These are phyloP conservation scores for Drosophila tani DNA, from an alignment of 1,140 invertebrate species.

Conservation along the genomic window DNA sequence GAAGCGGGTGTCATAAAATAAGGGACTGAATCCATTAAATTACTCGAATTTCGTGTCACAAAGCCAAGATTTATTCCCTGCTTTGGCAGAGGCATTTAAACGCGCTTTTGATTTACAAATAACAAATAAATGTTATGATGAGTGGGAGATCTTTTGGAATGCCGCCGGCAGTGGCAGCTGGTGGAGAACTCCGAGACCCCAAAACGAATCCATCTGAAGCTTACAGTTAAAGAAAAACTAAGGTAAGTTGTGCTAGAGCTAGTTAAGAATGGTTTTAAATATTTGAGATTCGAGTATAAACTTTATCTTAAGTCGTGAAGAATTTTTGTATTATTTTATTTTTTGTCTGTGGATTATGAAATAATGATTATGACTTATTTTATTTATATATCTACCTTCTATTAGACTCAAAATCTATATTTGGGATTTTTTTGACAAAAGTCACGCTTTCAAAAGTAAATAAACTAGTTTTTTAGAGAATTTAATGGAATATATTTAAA, in stretches of 20 bases:
- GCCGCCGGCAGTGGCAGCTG: constrained; percentile 64
- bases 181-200: neutral
- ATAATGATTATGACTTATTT: no score
- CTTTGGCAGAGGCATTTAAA: constrained; percentile 67
- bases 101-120: constrained; percentile 79
- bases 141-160: constrained; percentile 77
- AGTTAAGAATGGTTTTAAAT: neutral
- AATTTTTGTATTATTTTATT: no score
- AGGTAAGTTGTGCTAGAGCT: neutral
- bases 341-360: no score
- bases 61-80: constrained; percentile 71
- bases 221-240: neutral
- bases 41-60: constrained; percentile 80
- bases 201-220: constrained; percentile 4
- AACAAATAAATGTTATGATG: constrained; percentile 82
- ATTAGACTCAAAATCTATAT: no score
- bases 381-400: no score
- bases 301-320: no score
- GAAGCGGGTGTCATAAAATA: constrained; percentile 78
- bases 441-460: no score
- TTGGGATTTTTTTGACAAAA: no score
- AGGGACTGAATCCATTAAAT: constrained; percentile 49
- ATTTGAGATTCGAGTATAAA: no score
- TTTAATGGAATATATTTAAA: no score
- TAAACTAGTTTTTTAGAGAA: no score